These are phyloP conservation scores for Rhinoptilus africanus DNA, from an alignment of 2,113 vertebrate genomes.

Conservation along the genomic window DNA sequence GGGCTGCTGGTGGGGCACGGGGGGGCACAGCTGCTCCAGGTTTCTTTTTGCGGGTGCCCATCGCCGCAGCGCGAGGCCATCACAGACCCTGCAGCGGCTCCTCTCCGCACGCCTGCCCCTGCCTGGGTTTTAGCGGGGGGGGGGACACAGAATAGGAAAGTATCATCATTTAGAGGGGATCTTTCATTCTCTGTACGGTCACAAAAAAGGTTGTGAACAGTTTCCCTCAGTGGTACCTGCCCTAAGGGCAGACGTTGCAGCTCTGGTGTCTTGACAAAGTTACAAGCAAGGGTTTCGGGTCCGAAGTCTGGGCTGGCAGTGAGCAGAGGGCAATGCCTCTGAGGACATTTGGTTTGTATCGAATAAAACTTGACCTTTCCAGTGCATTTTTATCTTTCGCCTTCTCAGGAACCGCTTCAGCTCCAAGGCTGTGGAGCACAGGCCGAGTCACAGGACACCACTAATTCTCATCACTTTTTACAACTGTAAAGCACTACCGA, in stretches of 20 bases:
- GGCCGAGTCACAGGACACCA: background rate
- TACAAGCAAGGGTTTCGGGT: background rate
- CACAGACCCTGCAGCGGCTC: background rate
- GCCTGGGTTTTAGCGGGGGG: background rate
- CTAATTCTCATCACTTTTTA: background rate
- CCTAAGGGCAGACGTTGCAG: background rate
- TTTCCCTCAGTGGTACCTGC: background rate
- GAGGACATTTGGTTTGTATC: background rate
- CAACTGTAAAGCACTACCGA: fast-evolving
- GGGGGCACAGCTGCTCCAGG: background rate
- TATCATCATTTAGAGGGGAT: background rate
- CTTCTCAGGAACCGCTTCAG: background rate
- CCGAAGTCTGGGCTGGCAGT: background rate
- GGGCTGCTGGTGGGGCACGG: fast-evolving
- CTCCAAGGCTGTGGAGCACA: background rate
- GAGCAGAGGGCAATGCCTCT: background rate
- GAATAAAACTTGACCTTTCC: background rate
- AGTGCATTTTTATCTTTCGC: background rate
- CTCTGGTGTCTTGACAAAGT: background rate
- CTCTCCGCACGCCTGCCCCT: background rate
- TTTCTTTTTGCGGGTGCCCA: background rate
- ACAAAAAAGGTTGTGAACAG: background rate
- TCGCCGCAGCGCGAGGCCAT: fast-evolving
- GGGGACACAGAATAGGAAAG: background rate
- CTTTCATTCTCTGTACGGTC: background rate